Evolutionary conservation across 2,113 vertebrate genomes (phyloP).

Genomic region (Melanocharis versteri): DNA sequence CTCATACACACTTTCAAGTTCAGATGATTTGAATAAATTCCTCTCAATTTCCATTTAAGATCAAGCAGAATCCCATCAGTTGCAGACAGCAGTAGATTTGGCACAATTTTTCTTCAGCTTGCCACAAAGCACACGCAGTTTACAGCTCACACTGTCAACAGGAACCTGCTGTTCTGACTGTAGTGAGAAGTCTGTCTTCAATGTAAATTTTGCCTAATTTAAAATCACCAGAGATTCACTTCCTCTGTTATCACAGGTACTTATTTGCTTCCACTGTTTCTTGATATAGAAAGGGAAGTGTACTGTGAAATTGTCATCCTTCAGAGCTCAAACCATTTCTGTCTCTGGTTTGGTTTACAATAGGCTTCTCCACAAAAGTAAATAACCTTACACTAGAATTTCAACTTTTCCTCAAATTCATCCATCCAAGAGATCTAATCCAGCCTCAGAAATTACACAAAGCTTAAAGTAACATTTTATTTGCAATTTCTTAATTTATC

Average conservation of each 20-base stretch:
- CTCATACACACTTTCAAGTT: not conserved
- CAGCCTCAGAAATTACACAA: not conserved
- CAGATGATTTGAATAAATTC: not conserved
- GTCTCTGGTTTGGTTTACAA: not conserved
- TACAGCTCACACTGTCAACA: not conserved
- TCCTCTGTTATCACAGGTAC: not conserved
- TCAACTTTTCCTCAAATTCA: not conserved
- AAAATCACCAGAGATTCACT: not conserved
- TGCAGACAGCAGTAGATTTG: not conserved
- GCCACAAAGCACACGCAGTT: not conserved
- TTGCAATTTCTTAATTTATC: not conserved
- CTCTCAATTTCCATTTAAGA: not conserved
- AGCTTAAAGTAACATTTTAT: not conserved
- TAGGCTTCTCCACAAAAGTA: not conserved
- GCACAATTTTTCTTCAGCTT: not conserved
- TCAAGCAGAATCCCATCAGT: not conserved
- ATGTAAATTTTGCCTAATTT: not conserved
- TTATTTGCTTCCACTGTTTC: not conserved
- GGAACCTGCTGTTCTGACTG: not conserved
- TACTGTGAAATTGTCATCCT: not conserved
- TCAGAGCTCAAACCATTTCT: not conserved
- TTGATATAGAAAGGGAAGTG: not conserved
- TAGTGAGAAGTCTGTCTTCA: not conserved
- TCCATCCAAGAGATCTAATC: not conserved
- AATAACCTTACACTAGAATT: not conserved